Base-by-base conservation (phyloP, 2,797 vertebrate species). In the Gymnoscopelus braueri region DNA sequence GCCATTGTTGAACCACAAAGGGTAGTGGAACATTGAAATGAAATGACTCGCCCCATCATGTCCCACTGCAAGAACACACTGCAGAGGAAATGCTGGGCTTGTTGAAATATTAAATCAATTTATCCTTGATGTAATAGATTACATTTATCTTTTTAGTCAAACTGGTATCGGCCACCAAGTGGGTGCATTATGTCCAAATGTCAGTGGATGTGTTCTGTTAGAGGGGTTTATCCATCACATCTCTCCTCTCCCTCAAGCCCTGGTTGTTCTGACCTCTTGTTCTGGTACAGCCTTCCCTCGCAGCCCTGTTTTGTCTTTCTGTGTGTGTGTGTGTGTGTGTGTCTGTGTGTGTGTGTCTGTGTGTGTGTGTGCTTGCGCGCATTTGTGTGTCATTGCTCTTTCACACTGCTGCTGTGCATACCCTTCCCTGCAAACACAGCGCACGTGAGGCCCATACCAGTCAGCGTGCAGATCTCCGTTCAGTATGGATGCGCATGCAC, bases 191-290 rank as follows among this genome's bases (percentile, higher is more conserved):
- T 15, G 5, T 54, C 15, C 52, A 9, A 9, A 9, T 54, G n/a
- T 54, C 52, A 54, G n/a, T 54, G 50, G 50, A 51, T 54, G n/a
- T 54, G 8, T 55, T 10, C 3, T 44, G 39, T 44, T 44, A 10
- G 39, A 44, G 39, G 39, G 7, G 39, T 44, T 44, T 10, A 44
- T 10, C 39, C 39, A 10, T 44, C 39, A 7, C 5, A 8, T 9
- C 39, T 9, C 9, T 19, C 19, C 35, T 44, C 44, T 75, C 84
- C 75, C 48, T 44, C 50, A 3, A 77, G 81, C 75, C 11, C 26
- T 65, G 50, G 65, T 73, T 74, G 84, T 87, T 69, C 72, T 6
- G 44, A 81, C 79, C 76, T 77, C 63, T 3, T 65, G 69, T 79
- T 66, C 59, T 49, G 71, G 67, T 67, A 67, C 79, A 73, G 62